These are phyloP conservation scores for Dyspetes luteomarginatus DNA, from an alignment of 2,888 invertebrate genomes.

Conservation along the genomic window DNA sequence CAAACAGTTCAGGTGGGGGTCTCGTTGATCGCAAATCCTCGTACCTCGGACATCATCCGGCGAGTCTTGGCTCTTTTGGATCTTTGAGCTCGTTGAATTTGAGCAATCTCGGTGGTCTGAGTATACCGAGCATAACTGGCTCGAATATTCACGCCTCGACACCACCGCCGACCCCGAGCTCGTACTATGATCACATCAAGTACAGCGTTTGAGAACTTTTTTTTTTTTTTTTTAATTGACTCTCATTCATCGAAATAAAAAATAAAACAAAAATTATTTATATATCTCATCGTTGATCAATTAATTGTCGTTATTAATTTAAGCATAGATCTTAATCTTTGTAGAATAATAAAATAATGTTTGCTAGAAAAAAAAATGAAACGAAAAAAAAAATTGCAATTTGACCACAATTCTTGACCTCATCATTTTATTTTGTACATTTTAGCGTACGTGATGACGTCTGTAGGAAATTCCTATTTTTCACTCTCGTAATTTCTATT, in stretches of 20 bases:
- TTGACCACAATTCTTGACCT: not conserved
- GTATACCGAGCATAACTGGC: slow-evolving; percentile 76
- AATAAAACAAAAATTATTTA: slow-evolving; percentile 67
- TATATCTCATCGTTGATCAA: slow-evolving; percentile 62
- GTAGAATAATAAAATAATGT: slow-evolving; percentile 71
- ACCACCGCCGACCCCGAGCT: slow-evolving; percentile 71
- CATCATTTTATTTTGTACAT: not conserved
- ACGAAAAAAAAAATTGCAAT: slow-evolving; percentile 16
- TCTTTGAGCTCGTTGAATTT: slow-evolving; percentile 77
- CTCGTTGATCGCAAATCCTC: slow-evolving; percentile 79
- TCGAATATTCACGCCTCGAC: slow-evolving; percentile 75
- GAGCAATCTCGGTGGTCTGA: slow-evolving; percentile 77
- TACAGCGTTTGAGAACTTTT: slow-evolving; percentile 75
- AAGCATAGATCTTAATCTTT: slow-evolving; percentile 63
- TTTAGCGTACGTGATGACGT: slow-evolving; percentile 18
- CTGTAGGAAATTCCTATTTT: slow-evolving; percentile 14
- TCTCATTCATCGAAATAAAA: not conserved
- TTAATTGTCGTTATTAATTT: slow-evolving; percentile 74
- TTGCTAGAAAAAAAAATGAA: slow-evolving; percentile 66
- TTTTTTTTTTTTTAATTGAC: not conserved
- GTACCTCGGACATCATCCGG: slow-evolving; percentile 76
- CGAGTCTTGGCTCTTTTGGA: slow-evolving; percentile 76
- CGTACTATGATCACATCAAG: slow-evolving; percentile 81
- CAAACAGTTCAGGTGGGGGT: slow-evolving; percentile 78
- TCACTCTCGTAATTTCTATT: slow-evolving; percentile 32